Base-by-base conservation (phyloP, 2,888 invertebrate species). In the Tipula vernalis region DNA sequence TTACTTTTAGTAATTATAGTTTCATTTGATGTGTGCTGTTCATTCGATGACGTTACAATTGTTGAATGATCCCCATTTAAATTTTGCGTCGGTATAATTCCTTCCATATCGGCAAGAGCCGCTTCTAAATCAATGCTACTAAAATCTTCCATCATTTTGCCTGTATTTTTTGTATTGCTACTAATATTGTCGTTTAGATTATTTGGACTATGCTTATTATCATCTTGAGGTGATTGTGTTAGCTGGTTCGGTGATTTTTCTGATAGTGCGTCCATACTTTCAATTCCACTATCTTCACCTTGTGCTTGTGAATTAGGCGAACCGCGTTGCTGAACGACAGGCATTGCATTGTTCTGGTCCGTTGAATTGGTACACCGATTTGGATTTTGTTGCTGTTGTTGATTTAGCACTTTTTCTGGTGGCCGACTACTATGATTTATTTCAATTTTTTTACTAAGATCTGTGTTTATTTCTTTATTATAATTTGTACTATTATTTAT, bases 241-340 rank as follows among this genome's bases (percentile, higher is more conserved):
- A 51, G 28, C 90, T 97, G 97, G 91, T 96, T 96, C n/a, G 96
- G 96, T 88, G 96, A 96, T 90, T 97, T 97, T 91, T 98, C 97
- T 28, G 97, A 97, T n/a, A 97, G 91, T 2, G 97, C 97, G 90
- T 98, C 97, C 97, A 97, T 97, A 51, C 97, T 97, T 91, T 97
- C 97, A 87, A 97, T 97, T 15, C 97, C 97, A 87, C 97, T 97
- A 91, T 97, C 97, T 90, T 97, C 97, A 84, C 97, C 97, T 89
- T 95, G 95, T 57, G 93, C 92, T 88, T 93, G 93, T 36, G 92
- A 92, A 89, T 91, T 91, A 87, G 93, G 93, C 18, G 94, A 94
- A 86, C 90, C 91, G 2, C 91, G 89, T 85, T 84, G 84, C 39
- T 84, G 84, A 5, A 39, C 84, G 6, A 84, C 84, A 8, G 84